These are phyloP conservation scores for Drosophila saltans DNA, from an alignment of 1,140 invertebrate genomes.

Conservation along the genomic window DNA sequence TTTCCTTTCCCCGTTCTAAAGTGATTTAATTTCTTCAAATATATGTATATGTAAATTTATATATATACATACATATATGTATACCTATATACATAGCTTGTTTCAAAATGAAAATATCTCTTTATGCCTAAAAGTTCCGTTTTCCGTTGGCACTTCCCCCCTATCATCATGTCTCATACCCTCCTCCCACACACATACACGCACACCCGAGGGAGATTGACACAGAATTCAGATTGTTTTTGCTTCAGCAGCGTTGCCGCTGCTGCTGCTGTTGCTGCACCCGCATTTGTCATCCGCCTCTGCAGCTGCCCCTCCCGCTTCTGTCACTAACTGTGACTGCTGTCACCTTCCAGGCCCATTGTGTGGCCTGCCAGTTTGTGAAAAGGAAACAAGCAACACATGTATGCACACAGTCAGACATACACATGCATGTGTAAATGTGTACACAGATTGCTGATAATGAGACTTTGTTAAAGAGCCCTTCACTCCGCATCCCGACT, in stretches of 20 bases:
- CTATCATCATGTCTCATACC: background rate
- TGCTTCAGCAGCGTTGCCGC: constrained; percentile 16
- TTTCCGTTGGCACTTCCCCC: constrained; percentile 14
- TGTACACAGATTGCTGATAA: constrained; percentile 63
- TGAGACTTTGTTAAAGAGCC: constrained; percentile 23
- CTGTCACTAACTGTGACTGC: constrained; percentile 36
- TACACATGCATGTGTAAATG: constrained; percentile 33
- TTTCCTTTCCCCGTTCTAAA: constrained; percentile 14
- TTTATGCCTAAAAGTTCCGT: constrained; percentile 48
- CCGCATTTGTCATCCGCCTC: constrained; percentile 60
- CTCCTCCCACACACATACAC: constrained; percentile 26
- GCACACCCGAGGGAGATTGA: constrained; percentile 40
- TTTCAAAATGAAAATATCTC: constrained; percentile 22
- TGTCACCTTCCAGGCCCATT: constrained; percentile 23
- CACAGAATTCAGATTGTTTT: constrained; percentile 56
- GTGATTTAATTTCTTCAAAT: constrained; percentile 19
- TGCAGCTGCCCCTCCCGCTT: constrained; percentile 35
- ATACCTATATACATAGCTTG: constrained; percentile 47
- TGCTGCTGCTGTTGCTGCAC: constrained; percentile 35
- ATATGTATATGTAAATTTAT: constrained; percentile 16
- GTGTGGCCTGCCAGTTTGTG: constrained; percentile 54
- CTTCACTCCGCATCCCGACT: constrained; percentile 24
- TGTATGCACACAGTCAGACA: constrained; percentile 42
- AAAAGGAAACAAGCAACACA: constrained; percentile 58
- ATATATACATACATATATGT: constrained; percentile 32